Evolutionary conservation across 2,113 vertebrate species (phyloP).

Genomic region (Centropus bengalensis): DNA sequence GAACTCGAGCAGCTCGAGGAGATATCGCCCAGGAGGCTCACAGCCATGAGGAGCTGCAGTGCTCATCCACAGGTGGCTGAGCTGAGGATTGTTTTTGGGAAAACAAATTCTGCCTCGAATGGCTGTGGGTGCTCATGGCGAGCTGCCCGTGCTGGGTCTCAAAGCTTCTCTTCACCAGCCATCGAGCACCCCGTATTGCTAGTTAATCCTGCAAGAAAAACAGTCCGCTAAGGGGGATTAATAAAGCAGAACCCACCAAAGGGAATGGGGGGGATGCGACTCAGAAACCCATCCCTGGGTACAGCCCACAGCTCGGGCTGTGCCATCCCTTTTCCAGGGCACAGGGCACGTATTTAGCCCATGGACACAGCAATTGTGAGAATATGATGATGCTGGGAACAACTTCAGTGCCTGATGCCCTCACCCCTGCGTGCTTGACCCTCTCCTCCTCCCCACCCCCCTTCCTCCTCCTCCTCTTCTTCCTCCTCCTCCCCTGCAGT

Average conservation of each 20-base stretch:
- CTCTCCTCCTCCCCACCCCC: no score
- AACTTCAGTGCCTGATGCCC: accelerated
- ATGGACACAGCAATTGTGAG: accelerated
- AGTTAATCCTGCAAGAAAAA: background rate
- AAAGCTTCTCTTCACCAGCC: accelerated
- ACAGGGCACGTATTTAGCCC: background rate
- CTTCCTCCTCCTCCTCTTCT: background rate
- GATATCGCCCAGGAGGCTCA: accelerated
- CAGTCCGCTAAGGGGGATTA: background rate
- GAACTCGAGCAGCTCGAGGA: background rate
- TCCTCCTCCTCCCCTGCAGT: background rate
- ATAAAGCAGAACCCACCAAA: background rate
- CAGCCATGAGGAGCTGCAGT: background rate
- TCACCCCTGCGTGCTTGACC: accelerated
- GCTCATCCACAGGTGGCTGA: background rate
- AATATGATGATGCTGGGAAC: background rate
- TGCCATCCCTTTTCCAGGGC: accelerated
- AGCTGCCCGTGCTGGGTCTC: accelerated
- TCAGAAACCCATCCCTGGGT: background rate
- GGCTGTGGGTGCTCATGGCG: accelerated
- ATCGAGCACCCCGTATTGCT: accelerated
- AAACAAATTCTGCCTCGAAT: background rate
- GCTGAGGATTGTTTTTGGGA: background rate
- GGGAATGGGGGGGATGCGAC: background rate
- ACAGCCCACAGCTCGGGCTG: background rate